Evolutionary conservation across 2,113 vertebrate genomes (phyloP).

Genomic region (Corvus cornix): DNA sequence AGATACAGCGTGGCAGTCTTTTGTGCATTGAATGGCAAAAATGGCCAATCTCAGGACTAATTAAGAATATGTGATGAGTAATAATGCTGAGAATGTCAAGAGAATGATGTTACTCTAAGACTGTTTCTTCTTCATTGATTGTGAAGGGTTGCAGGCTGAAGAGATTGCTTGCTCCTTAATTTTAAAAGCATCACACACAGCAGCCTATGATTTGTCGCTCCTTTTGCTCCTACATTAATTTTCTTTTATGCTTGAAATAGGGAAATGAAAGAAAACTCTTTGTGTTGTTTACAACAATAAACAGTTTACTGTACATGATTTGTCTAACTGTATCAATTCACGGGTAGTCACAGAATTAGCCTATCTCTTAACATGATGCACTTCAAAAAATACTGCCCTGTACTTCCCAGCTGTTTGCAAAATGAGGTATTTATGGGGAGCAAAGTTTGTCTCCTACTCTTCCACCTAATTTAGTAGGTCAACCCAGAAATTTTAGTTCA

Average conservation of each 20-base stretch:
- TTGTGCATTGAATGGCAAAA: background rate
- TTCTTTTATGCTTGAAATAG: background rate
- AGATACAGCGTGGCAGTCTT: background rate
- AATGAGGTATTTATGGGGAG: background rate
- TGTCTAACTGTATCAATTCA: background rate
- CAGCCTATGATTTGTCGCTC: background rate
- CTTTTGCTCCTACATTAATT: background rate
- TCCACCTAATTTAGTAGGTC: background rate
- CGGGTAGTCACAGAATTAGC: background rate
- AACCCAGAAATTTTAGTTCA: conserved; percentile 10
- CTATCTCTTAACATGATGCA: background rate
- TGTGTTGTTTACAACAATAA: background rate
- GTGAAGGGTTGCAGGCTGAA: background rate
- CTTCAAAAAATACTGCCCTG: background rate
- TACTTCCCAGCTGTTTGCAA: background rate
- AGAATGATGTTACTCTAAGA: background rate
- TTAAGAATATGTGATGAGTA: background rate
- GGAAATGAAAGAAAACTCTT: background rate
- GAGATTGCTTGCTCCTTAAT: background rate
- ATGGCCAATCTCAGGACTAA: background rate
- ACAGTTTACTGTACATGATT: background rate
- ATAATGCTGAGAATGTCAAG: background rate
- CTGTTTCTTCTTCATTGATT: background rate
- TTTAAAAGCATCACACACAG: background rate
- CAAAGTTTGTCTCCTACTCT: background rate